A percentile compares a stretch with the other conserved stretches of the same genome.
Conservation (phyloP, 2,888 invertebrate species). For the Tortricodes alternella region DNA sequence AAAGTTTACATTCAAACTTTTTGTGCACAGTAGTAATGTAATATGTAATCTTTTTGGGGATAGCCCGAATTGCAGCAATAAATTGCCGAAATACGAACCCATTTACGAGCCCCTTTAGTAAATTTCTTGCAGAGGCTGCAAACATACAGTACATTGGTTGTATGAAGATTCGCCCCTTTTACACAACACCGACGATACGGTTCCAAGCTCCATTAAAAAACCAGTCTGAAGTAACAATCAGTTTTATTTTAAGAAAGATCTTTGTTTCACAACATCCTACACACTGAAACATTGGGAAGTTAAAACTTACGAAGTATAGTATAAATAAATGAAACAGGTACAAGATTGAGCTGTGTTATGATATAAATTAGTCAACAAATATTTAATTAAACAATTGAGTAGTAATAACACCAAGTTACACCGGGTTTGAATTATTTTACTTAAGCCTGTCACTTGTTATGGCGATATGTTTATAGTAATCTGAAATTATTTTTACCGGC, state of each 20-base stretch:
- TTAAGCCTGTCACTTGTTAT: not conserved
- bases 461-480: no score
- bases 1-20: no score
- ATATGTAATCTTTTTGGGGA: no score
- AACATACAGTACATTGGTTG: no score
- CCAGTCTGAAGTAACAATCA: not conserved
- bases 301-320: constrained; percentile 32
- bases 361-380: constrained; percentile 2
- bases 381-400: not conserved
- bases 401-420: constrained; percentile 7
- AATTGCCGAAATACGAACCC: no score
- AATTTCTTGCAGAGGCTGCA: no score
- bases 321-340: constrained; percentile 44
- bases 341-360: constrained; percentile 40
- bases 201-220: not conserved
- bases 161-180: no score
- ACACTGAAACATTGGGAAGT: constrained; percentile 16
- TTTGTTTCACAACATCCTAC: not conserved
- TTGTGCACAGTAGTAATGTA: no score
- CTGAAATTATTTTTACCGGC: no score
- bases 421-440: not conserved
- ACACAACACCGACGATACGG: no score
- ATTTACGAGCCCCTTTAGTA: no score
- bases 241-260: not conserved
- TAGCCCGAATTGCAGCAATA: no score